These are phyloP conservation scores for Phrynocephalus forsythii DNA, from an alignment of 2,797 vertebrate species.

Conservation along the genomic window DNA sequence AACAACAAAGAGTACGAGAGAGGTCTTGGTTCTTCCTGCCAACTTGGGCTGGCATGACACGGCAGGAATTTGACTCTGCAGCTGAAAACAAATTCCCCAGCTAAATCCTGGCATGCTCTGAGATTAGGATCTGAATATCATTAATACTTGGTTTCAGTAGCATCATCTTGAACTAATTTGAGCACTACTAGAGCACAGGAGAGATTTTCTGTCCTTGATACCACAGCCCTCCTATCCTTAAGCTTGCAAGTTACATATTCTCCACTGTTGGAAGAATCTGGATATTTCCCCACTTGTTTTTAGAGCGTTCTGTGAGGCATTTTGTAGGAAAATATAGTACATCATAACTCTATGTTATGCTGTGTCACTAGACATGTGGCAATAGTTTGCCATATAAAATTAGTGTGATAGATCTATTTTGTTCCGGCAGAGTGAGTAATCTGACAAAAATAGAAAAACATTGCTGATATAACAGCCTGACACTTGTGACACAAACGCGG, in stretches of 20 bases:
- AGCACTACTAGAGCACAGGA: background rate
- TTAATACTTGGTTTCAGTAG: slow-evolving; percentile 17
- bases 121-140: background rate
- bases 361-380: slow-evolving; percentile 58
- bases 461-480: slow-evolving; percentile 54
- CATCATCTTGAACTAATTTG: slow-evolving; percentile 5
- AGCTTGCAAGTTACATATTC: background rate
- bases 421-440: slow-evolving; percentile 53
- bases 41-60: background rate
- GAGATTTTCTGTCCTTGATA: background rate
- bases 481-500: slow-evolving; percentile 13
- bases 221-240: background rate
- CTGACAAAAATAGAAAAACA: slow-evolving; percentile 49
- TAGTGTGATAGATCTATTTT: slow-evolving; percentile 54
- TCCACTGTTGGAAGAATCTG: background rate
- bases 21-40: background rate
- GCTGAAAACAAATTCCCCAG: background rate
- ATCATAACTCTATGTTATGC: slow-evolving; percentile 56
- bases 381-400: slow-evolving; percentile 65
- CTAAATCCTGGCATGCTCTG: background rate
- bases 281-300: slow-evolving; percentile 42
- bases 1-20: background rate
- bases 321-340: slow-evolving; percentile 63
- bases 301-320: background rate
- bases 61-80: background rate